Percentiles rank a stretch among this genome's conserved stretches.
phyloP scores from a whole-genome alignment of 2,797 vertebrate genomes.

The Gallinago solitaria region DNA sequence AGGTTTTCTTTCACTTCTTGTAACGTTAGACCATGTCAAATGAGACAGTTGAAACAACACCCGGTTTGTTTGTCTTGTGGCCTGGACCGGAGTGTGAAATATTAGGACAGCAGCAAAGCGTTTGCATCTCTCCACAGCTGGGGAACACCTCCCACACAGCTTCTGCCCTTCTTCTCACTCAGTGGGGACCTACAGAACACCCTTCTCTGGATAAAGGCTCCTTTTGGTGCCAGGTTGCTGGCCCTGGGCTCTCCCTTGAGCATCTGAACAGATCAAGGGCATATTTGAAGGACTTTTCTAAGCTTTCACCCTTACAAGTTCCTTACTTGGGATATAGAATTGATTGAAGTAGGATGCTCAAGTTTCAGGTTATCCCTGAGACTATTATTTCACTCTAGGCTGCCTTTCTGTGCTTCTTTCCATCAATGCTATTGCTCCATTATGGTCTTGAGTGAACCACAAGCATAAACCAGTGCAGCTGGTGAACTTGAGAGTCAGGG shows the following conservation, averaged over 20 bases:
- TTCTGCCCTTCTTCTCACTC: neutral
- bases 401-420: neutral
- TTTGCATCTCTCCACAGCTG: neutral
- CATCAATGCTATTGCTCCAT: neutral
- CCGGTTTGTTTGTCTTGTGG: neutral
- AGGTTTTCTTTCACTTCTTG: conserved; percentile 55
- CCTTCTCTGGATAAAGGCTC: neutral
- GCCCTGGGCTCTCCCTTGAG: neutral
- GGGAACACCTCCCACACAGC: neutral
- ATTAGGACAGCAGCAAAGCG: neutral
- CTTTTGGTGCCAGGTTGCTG: neutral
- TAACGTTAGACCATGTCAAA: conserved; percentile 37
- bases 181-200: neutral
- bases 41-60: conserved; percentile 39
- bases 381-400: neutral
- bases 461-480: neutral
- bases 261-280: conserved; percentile 24
- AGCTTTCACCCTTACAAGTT: neutral
- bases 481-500: neutral
- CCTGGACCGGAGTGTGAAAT: conserved; percentile 6
- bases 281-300: conserved; percentile 18
- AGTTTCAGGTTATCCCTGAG: conserved; percentile 11
- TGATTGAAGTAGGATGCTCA: neutral
- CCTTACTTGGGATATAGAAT: neutral
- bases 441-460: neutral